A percentile compares a stretch with the other conserved stretches of the same genome.
These are phyloP conservation scores for Asbolus verrucosus DNA, from an alignment of 1,140 invertebrate species.

Conservation along the genomic window DNA sequence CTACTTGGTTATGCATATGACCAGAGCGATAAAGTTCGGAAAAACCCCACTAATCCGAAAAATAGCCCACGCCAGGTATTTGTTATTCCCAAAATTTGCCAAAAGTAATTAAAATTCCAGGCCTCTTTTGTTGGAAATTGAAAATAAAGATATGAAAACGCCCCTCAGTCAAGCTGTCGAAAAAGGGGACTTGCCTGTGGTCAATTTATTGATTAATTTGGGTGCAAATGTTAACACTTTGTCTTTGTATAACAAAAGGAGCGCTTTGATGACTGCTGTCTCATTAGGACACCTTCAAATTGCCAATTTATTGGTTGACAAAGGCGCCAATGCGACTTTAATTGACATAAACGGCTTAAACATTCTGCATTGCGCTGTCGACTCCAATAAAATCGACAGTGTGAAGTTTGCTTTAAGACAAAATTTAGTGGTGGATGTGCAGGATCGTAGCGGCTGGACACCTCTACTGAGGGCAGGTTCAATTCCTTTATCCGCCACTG, in stretches of 20 bases:
- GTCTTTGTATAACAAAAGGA: conserved; percentile 47
- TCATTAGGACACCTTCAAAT: conserved; percentile 56
- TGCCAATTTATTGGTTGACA: conserved; percentile 64
- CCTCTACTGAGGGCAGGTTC: conserved; percentile 68
- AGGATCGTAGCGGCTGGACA: conserved; percentile 68
- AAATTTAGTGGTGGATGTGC: conserved; percentile 63
- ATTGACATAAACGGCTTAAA: conserved; percentile 65
- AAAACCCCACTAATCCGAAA: conserved; percentile 56
- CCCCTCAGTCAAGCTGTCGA: conserved; percentile 57
- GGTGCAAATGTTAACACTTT: conserved; percentile 58
- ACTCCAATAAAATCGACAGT: conserved; percentile 64
- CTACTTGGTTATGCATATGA: conserved; percentile 57
- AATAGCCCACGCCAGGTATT: conserved; percentile 50
- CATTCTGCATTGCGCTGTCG: conserved; percentile 68
- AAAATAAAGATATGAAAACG: conserved; percentile 59
- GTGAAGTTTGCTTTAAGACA: conserved; percentile 64
- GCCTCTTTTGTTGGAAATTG: conserved; percentile 55
- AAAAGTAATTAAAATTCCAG: conserved; percentile 49
- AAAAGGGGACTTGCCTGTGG: conserved; percentile 50
- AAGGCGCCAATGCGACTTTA: conserved; percentile 61
- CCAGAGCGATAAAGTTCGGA: conserved; percentile 54
- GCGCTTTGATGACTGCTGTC: conserved; percentile 59
- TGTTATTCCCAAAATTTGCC: not conserved
- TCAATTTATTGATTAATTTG: conserved; percentile 55
- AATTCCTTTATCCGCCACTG: too few relatives aligned